Conservation (phyloP, 2,113 vertebrate species). For the Vanacampus margaritifer region DNA sequence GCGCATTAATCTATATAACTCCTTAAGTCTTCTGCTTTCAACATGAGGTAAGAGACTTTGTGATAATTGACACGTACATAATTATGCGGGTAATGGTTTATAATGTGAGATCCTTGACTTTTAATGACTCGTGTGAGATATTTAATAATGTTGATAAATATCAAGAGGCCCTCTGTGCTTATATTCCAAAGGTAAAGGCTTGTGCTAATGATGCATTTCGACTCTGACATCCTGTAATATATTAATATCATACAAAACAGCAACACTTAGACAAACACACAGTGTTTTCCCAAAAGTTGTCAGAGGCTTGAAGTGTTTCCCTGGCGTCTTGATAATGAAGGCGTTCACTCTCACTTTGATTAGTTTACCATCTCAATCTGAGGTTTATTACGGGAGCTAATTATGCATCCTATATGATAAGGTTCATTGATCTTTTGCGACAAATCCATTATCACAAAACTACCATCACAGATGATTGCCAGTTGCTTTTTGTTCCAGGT, state of each 20-base stretch:
- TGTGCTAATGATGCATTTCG: neutral
- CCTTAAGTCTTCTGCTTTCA: neutral
- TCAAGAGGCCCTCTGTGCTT: neutral
- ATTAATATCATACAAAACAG: neutral
- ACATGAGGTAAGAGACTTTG: neutral
- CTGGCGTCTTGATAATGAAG: neutral
- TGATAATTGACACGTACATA: neutral
- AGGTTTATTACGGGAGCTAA: neutral
- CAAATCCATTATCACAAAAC: slow-evolving; percentile 1
- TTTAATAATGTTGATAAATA: neutral
- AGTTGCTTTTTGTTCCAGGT: neutral
- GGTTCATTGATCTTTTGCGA: neutral
- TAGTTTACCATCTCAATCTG: neutral
- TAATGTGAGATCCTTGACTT: neutral
- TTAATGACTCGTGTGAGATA: neutral
- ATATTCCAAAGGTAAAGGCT: neutral
- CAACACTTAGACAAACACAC: neutral
- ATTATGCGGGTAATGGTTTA: neutral
- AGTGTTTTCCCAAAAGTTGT: neutral
- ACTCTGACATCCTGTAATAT: neutral
- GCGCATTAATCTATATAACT: neutral
- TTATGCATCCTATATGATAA: slow-evolving; percentile 8
- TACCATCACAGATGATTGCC: neutral
- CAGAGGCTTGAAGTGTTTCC: neutral
- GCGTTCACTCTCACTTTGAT: neutral